Evolutionary conservation across 2,113 vertebrate genomes (phyloP).

Genomic region (Chaenogobius annularis): DNA sequence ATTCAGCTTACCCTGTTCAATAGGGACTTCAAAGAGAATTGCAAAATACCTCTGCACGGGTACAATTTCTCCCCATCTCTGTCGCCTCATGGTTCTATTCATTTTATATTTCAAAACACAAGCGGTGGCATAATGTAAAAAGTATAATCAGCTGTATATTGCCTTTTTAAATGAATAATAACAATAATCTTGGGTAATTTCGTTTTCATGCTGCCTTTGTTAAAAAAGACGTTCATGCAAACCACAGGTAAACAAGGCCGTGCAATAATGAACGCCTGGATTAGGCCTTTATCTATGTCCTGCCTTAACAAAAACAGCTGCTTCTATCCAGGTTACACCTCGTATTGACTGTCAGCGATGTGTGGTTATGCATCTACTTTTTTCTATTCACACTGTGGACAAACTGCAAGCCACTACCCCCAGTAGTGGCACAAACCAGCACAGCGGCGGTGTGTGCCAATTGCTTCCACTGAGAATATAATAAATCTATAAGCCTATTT

Average conservation of each 20-base stretch:
- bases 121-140: conserved; percentile 71
- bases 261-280: conserved; percentile 69
- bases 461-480: conserved; percentile 36
- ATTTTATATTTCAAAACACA: conserved; percentile 71
- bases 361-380: conserved; percentile 40
- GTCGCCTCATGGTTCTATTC: conserved; percentile 61
- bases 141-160: conserved; percentile 74
- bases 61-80: conserved; percentile 58
- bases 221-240: conserved; percentile 64
- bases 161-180: conserved; percentile 80
- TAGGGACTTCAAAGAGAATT: conserved; percentile 97
- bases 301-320: conserved; percentile 61
- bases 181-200: conserved; percentile 79
- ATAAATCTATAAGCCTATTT: conserved; percentile 55
- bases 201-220: conserved; percentile 57
- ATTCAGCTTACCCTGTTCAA: conserved; percentile 98
- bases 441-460: conserved; percentile 13
- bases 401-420: conserved; percentile 15
- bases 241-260: conserved; percentile 67
- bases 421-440: conserved; percentile 8
- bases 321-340: conserved; percentile 59
- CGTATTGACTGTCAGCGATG: conserved; percentile 57
- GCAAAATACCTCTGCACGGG: conserved; percentile 83
- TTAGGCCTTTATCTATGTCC: conserved; percentile 67
- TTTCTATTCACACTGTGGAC: conserved; percentile 24